Evolutionary conservation across 2,797 vertebrate genomes (phyloP), one percentile per base, ranked within the genome.

Genomic region (Tenualosa ilisha): DNA sequence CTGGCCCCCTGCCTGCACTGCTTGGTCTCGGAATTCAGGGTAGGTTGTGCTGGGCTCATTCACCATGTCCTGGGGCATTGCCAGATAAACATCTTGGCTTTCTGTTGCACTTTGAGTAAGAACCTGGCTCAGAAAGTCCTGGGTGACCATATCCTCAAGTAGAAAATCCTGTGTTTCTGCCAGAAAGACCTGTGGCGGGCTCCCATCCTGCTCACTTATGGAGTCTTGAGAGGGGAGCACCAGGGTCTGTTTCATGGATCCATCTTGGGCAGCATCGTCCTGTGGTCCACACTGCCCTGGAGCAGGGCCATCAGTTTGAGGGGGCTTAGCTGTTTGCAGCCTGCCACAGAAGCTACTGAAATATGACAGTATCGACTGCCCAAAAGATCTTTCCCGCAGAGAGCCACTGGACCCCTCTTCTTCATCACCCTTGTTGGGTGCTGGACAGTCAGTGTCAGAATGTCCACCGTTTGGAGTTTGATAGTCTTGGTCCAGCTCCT

Each of bases 281-380:
- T 40, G 68, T 22, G 37, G 31, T 75, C 37, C 17, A 31, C 31
- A 43, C 6, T 37, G 37, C 68, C 68, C 37, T 17, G 68, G 12
- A 20, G 2, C 59, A 83, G 65, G 20, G 65, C 65, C 68, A 51
- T 20, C 24, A 31, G 81, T 15, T 31, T 75, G 31, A 22, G 37
- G 68, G 3, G 13, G 31, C 15, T 75, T 75, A 20, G 17, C 37
- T 24, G 81, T 59, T 61, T 81, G 15, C 51, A 54, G 26, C 43
- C 40, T 75, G 4, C 68, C 26, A 40, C 86, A 56, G 49, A 82
- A 51, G 79, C 63, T 68, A 50, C 59, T 72, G 40, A 87, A 59
- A 51, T 53, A 61, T 9, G 81, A 51, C 22, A 26, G 5, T 40
- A 84, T 22, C 9, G 56, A 56, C 40, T 65, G 22, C 9, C 51